A percentile compares a stretch with the other conserved stretches of the same genome.
Conservation (phyloP, 2,797 vertebrate species). For the Petrocephalus schoutedeni region DNA sequence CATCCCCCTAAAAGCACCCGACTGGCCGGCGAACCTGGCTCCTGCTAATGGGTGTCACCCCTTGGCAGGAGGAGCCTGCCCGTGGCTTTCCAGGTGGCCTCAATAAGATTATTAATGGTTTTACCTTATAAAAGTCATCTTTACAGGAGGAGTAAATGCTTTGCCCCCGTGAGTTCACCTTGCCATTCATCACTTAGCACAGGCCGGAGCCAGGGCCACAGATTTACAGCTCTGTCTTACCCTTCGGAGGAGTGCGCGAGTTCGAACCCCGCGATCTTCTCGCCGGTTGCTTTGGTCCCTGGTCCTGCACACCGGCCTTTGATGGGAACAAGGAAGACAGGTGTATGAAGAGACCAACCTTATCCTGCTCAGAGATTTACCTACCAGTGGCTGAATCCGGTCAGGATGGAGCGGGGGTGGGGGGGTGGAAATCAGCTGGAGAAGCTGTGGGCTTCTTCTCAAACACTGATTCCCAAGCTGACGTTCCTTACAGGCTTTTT, state of each 20-base stretch:
- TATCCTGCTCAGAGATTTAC: background rate
- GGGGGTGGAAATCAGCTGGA: background rate
- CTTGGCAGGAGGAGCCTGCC: background rate
- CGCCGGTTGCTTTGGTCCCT: background rate
- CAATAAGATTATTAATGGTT: slow-evolving; percentile 13
- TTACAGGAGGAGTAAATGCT: slow-evolving; percentile 4
- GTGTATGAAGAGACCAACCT: background rate
- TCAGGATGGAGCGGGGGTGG: background rate
- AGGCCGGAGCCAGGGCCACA: background rate
- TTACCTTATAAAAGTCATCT: slow-evolving; percentile 11
- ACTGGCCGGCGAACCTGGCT: background rate
- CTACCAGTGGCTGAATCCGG: background rate
- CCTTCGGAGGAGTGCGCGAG: background rate
- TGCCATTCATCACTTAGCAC: slow-evolving; percentile 10
- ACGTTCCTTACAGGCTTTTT: background rate
- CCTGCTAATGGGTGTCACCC: background rate
- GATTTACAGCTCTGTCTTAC: background rate
- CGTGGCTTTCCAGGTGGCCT: slow-evolving; percentile 4
- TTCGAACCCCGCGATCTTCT: background rate
- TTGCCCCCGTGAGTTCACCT: background rate
- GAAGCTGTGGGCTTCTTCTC: background rate
- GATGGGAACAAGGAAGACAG: background rate
- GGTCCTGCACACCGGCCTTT: background rate
- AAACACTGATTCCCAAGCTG: background rate
- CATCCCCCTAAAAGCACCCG: background rate